Conservation (phyloP, 2,113 vertebrate genomes). For the Pterocles gutturalis region DNA sequence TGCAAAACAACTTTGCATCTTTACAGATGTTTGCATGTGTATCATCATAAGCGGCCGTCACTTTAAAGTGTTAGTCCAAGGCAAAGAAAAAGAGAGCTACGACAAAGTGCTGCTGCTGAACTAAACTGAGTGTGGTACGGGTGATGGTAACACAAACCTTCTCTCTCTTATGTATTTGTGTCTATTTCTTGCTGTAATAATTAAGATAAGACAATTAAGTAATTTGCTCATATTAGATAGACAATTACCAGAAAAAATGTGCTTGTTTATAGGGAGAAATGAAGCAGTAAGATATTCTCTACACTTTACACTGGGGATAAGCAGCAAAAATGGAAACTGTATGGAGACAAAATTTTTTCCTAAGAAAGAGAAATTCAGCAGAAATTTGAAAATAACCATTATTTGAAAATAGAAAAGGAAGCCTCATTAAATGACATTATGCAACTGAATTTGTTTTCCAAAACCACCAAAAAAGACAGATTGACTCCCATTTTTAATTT, state of each 20-base stretch:
- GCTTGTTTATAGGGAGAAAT: background rate
- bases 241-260: background rate
- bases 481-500: background rate
- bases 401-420: conserved; percentile 67
- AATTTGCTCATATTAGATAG: background rate
- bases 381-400: conserved; percentile 70
- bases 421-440: conserved; percentile 60
- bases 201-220: background rate
- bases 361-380: conserved; percentile 63
- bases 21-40: background rate
- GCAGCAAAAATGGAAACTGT: conserved; percentile 58
- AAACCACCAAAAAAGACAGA: background rate
- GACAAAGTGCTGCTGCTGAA: background rate
- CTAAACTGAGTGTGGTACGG: background rate
- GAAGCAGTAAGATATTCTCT: background rate
- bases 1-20: background rate
- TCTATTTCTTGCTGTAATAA: background rate
- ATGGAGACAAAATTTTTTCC: conserved; percentile 61
- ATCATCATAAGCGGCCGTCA: background rate
- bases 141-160: background rate
- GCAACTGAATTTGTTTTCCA: background rate
- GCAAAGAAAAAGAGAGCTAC: background rate
- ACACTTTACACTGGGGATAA: conserved; percentile 47
- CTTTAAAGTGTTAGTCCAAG: background rate
- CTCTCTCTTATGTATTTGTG: background rate